Evolutionary conservation across 1,140 invertebrate species (phyloP).

Genomic region (Ostrea edulis): DNA sequence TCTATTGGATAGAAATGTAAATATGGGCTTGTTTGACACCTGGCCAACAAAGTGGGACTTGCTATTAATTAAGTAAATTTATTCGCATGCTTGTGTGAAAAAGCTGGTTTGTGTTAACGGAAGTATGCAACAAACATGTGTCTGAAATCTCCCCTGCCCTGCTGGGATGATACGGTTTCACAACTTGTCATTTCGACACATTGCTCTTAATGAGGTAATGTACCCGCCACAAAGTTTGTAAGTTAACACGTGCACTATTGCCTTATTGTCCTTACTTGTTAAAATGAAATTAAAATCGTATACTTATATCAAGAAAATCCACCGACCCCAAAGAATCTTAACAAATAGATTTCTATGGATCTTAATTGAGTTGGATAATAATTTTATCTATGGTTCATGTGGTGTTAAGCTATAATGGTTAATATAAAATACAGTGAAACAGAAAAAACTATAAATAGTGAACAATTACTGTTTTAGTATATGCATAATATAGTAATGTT

Average conservation of each 20-base stretch:
- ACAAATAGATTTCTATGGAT: too few species aligned
- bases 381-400: too few species aligned
- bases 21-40: background rate
- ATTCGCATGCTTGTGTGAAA: constrained; percentile 19
- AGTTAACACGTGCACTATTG: too few species aligned
- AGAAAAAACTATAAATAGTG: background rate
- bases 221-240: background rate
- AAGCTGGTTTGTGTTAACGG: background rate
- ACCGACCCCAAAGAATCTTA: too few species aligned
- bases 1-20: too few species aligned
- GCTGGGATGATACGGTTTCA: background rate
- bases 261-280: too few species aligned
- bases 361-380: too few species aligned
- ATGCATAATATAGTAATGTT: background rate
- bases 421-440: background rate
- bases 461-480: background rate
- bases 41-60: background rate
- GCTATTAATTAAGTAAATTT: background rate
- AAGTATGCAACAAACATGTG: background rate
- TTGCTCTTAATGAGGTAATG: background rate
- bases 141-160: background rate
- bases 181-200: background rate
- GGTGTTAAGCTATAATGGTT: background rate
- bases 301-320: too few species aligned
- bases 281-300: too few species aligned